Evolutionary conservation across 2,797 vertebrate species (phyloP).

Genomic region (Todus mexicanus): DNA sequence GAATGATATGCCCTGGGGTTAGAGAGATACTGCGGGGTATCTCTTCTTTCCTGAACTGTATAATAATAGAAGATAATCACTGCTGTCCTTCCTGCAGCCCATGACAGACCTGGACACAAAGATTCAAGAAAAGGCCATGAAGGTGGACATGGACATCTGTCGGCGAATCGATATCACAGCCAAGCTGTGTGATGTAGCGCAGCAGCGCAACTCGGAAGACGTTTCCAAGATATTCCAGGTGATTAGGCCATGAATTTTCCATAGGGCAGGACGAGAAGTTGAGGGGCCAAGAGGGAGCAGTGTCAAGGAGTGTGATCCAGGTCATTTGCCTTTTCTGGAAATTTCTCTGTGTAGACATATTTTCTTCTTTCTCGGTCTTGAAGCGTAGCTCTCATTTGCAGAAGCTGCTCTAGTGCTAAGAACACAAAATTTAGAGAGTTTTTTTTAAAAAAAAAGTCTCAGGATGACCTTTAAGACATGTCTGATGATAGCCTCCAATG

Average conservation of each 20-base stretch:
- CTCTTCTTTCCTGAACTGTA: conserved; percentile 62
- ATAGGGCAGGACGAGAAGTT: background rate
- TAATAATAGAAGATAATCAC: conserved; percentile 71
- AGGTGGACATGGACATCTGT: conserved; percentile 99
- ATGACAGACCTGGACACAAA: conserved; percentile 97
- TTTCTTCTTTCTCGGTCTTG: background rate
- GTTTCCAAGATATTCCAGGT: conserved; percentile 96
- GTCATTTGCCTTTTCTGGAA: background rate
- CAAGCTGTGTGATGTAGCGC: conserved; percentile 97
- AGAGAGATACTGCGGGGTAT: conserved; percentile 50
- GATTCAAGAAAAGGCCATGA: conserved; percentile 99
- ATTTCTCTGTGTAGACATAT: accelerated
- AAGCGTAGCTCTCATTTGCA: background rate
- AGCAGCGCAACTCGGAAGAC: conserved; percentile 98
- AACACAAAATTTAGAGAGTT: background rate
- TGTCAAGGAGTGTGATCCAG: background rate
- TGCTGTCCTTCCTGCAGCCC: conserved; percentile 86
- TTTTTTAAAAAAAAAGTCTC: background rate
- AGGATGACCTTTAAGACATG: background rate
- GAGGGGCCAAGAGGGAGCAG: conserved; percentile 20
- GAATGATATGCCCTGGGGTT: background rate
- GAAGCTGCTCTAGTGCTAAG: background rate
- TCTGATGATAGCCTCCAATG: background rate
- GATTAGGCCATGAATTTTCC: conserved; percentile 70
- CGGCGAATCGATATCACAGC: conserved; percentile 98